These are phyloP conservation scores for Orientallactaga bullata DNA, from an alignment of 2,113 vertebrate genomes.

Conservation along the genomic window DNA sequence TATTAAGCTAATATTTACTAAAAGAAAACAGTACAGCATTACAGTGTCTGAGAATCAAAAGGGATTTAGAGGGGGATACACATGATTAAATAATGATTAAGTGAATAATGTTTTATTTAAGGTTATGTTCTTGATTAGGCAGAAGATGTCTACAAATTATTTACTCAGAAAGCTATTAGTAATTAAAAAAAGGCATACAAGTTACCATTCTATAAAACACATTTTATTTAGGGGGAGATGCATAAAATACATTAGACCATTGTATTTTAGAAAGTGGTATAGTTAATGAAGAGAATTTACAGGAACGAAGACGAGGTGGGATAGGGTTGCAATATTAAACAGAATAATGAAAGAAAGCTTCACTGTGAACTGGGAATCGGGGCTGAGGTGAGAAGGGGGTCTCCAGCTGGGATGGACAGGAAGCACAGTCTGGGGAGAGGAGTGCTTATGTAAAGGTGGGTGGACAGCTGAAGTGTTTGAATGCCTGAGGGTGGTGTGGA, in stretches of 20 bases:
- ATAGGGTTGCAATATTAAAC: background rate
- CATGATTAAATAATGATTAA: constrained; percentile 35
- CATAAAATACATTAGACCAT: background rate
- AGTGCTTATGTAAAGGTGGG: background rate
- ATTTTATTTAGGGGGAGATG: background rate
- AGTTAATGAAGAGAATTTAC: background rate
- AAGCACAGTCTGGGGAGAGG: background rate
- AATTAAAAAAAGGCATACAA: constrained; percentile 10
- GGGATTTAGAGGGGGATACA: background rate
- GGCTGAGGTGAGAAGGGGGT: background rate
- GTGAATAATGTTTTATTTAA: constrained; percentile 9
- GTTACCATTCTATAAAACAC: background rate
- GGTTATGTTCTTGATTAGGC: background rate
- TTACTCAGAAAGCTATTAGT: constrained; percentile 2
- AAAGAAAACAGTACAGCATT: constrained; percentile 1
- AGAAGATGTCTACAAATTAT: background rate
- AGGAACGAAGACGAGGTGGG: background rate
- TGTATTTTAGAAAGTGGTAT: constrained; percentile 24
- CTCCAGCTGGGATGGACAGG: background rate
- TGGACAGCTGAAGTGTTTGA: no score
- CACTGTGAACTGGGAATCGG: background rate
- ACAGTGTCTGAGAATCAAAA: background rate
- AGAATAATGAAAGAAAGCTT: background rate
- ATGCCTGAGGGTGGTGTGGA: background rate
- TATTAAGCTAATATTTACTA: constrained; percentile 26